Base-by-base conservation (phyloP, 2,797 vertebrate species). In the Anguilla pacifica region DNA sequence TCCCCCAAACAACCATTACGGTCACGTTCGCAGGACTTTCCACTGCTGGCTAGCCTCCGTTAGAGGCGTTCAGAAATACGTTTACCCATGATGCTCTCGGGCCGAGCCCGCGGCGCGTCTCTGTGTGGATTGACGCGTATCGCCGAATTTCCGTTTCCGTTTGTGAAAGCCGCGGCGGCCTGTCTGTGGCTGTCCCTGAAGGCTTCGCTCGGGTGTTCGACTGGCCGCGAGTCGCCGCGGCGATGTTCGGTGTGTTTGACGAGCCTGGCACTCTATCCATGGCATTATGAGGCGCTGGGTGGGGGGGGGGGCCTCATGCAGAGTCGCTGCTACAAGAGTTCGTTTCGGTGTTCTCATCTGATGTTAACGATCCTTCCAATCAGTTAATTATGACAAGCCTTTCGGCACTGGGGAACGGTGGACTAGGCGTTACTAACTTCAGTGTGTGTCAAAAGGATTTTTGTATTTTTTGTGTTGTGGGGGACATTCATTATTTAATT, bases 401-500 rank as follows among this genome's bases (percentile, higher is more conserved):
- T 13, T 61, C 83, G 46, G 61, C 49, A 28, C 31, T 35, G 39
- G 7, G n/a, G 46, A 77, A 79, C 28, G 2, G 7, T 84, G 61
- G 61, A 53, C 61, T 25, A 43, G n/a, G 46, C 46, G 67, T 61
- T 19, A 28, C 61, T 72, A 39, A 61, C 72, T 64, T 81, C 59
- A 79, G 31, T n/a, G 31, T 86, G 39, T 25, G 43, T 49, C 17
- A 81, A 81, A 43, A 6, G 9, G 82, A 53, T 64, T 43, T 83
- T 53, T 55, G 82, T 90, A 91, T 91, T 83, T 83, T 19, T 88
- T 55, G 61, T 85, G 79, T 89, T 35, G 35, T 35, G 35, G 90
- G 88, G 70, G 85, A 87, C 87, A 67, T 89, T 93, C 3, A 49
- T 87, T 83, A 51, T 79, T 91, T 89, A 90, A 90, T 90, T 83